A percentile compares a stretch with the other conserved stretches of the same genome.
phyloP scores from a whole-genome alignment of 2,113 vertebrate genomes.

The Ictidomys tridecemlineatus region DNA sequence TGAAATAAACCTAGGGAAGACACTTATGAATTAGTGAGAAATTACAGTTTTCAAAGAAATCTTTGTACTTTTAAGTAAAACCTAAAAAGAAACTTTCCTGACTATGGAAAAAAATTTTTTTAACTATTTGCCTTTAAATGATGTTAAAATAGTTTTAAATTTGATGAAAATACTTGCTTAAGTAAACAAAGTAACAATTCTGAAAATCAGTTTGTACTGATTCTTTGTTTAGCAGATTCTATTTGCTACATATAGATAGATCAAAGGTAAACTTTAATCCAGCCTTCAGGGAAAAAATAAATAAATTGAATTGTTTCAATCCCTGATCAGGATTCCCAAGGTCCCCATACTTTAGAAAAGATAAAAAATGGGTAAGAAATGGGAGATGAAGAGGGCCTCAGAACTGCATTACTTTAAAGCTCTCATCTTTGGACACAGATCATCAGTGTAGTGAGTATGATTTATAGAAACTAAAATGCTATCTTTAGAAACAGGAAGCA shows the following conservation, averaged over 20 bases:
- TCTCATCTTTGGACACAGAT: background rate
- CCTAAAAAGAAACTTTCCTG: background rate
- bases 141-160: conserved; percentile 15
- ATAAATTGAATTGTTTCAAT: background rate
- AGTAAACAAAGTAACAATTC: background rate
- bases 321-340: background rate
- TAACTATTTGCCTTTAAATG: conserved; percentile 44
- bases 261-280: background rate
- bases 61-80: conserved; percentile 9
- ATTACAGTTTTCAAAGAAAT: conserved; percentile 7
- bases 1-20: conserved; percentile 11
- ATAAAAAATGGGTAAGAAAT: background rate
- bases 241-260: background rate
- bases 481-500: conserved; percentile 74
- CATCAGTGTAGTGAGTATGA: background rate
- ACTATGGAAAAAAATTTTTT: background rate
- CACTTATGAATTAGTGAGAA: background rate
- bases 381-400: background rate
- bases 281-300: background rate
- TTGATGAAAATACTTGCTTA: background rate
- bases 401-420: conserved; percentile 39
- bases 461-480: conserved; percentile 38
- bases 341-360: background rate
- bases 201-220: background rate
- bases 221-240: background rate